Evolutionary conservation across 1,140 invertebrate genomes (phyloP), one percentile per base, ranked within the genome.

Genomic region (Lanistes nyassanus): DNA sequence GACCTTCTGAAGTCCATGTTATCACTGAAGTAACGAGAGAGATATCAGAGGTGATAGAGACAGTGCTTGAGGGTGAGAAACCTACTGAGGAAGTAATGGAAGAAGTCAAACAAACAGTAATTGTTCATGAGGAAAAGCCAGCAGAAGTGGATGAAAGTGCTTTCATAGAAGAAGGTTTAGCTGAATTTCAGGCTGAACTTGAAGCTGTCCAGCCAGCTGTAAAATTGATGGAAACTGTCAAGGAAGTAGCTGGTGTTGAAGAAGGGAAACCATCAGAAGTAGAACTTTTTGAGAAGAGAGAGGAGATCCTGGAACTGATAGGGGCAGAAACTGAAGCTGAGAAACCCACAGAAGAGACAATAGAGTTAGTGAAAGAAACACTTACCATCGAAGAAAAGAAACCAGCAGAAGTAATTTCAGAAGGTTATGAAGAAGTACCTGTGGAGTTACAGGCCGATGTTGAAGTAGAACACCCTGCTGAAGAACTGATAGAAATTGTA

Each of bases 31-130:
- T 79, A 51, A 11, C 19, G 74, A 69, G 23, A 56, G 29, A 56
- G 68, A 58, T 34, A 51, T 70, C 1, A 58, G 62, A 64, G 19
- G 7, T 7, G 29, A 36, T 64, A 56, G 68, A 55, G 19, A 55
- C 53, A 19, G 23, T 34, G 29, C 31, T 74, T 19, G 77, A 78
- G 67, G 56, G 34, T 21, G 76, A 69, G 29, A 73, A 72, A 19
- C 74, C 78, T 16, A 65, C 55, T 65, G 77, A 77, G 66, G 81
- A 82, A 34, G 64, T 74, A 36, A 39, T 80, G 42, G 72, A 78
- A 58, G 75, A 77, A 62, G 64, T 76, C 58, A 72, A 69, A 68
- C 74, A 77, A 29, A 56, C 73, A 19, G 71, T 79, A 39, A 53
- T 74, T 53, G 75, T 81, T 7, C 68, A 83, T 16, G 75, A 62